A percentile compares a stretch with the other conserved stretches of the same genome.
Evolutionary conservation across 2,888 invertebrate genomes (phyloP).

Genomic region (Omphaloscelis lunosa): DNA sequence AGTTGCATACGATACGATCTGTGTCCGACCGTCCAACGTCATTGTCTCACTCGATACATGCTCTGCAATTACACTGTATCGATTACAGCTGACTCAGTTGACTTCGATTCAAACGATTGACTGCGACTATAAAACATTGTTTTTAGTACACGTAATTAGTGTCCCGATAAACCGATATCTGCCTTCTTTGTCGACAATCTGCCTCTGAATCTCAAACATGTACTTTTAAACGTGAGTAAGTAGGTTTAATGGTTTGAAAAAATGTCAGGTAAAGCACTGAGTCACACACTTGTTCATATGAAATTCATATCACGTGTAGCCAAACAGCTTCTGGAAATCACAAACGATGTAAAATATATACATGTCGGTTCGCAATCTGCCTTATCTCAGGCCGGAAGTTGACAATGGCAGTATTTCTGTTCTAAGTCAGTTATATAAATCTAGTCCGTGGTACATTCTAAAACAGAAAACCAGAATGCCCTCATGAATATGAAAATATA

Average conservation of each 20-base stretch:
- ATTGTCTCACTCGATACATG: conserved; percentile 88
- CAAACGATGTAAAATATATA: conserved; percentile 78
- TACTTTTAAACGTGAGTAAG: conserved; percentile 70
- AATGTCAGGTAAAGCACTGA: conserved; percentile 73
- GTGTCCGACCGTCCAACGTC: conserved; percentile 79
- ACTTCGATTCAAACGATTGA: conserved; percentile 84
- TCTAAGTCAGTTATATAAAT: conserved; percentile 61
- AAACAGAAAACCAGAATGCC: conserved; percentile 29
- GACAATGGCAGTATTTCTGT: conserved; percentile 65
- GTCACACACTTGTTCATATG: conserved; percentile 71
- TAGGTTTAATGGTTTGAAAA: conserved; percentile 67
- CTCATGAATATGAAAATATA: conserved; percentile 1
- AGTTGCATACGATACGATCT: conserved; percentile 87
- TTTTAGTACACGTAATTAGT: conserved; percentile 86
- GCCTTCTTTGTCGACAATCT: conserved; percentile 74
- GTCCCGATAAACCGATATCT: conserved; percentile 79
- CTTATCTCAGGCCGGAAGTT: conserved; percentile 81
- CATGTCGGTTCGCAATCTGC: conserved; percentile 78
- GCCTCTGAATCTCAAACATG: conserved; percentile 73
- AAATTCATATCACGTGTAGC: conserved; percentile 81
- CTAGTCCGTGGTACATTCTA: conserved; percentile 60
- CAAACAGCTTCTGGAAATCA: conserved; percentile 84
- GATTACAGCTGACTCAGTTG: conserved; percentile 87
- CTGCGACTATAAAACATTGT: conserved; percentile 86
- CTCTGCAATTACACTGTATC: conserved; percentile 88